These are phyloP conservation scores for Spheniscus humboldti DNA, from an alignment of 2,797 vertebrate genomes.

Conservation along the genomic window DNA sequence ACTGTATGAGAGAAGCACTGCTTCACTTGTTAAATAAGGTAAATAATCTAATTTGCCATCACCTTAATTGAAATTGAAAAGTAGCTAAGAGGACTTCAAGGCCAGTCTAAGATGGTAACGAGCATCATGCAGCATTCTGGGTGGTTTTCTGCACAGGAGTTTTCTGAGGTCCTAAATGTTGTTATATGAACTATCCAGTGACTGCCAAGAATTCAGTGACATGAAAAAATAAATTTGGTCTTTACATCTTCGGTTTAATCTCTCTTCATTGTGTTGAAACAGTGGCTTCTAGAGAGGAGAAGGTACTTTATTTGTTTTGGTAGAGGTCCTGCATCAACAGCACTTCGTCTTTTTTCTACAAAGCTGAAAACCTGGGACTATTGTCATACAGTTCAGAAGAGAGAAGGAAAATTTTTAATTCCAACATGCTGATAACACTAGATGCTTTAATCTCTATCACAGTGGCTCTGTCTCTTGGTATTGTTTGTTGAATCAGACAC, in stretches of 20 bases:
- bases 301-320: background rate
- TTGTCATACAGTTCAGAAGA: background rate
- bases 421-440: background rate
- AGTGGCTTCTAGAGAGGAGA: background rate
- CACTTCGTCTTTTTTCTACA: background rate
- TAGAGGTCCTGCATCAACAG: background rate
- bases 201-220: background rate
- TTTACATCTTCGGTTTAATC: background rate
- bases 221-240: background rate
- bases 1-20: constrained; percentile 86
- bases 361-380: background rate
- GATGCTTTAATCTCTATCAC: background rate
- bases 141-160: background rate
- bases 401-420: background rate
- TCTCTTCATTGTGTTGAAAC: background rate
- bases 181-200: background rate
- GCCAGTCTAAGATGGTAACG: background rate
- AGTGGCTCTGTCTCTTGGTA: background rate
- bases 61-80: background rate
- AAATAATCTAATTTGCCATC: background rate
- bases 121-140: background rate
- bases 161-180: background rate
- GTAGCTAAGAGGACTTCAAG: background rate
- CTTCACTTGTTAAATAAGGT: constrained; percentile 89
- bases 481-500: background rate